A percentile compares a stretch with the other conserved stretches of the same genome.
These are phyloP conservation scores for Metallyticus violacea DNA, from an alignment of 2,888 invertebrate genomes.

Conservation along the genomic window DNA sequence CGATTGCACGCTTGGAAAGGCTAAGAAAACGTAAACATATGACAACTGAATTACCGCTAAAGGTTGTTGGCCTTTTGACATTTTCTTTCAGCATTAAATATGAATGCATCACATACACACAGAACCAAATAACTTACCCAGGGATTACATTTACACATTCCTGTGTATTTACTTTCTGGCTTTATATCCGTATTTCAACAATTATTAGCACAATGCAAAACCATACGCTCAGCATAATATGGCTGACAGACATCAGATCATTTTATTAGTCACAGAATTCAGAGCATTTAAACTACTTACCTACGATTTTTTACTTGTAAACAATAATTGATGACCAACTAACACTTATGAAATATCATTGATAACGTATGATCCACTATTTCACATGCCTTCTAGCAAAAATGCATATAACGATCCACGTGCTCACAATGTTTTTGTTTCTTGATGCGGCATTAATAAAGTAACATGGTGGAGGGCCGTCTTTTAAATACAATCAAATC, in stretches of 20 bases:
- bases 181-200: background rate
- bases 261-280: background rate
- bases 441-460: background rate
- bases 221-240: background rate
- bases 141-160: background rate
- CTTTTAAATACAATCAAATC: background rate
- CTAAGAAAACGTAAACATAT: too few species aligned
- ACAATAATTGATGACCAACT: too few species aligned
- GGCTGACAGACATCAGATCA: background rate
- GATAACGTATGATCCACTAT: background rate
- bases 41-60: background rate
- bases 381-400: background rate
- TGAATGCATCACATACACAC: too few species aligned
- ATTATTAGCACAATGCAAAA: background rate
- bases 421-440: background rate
- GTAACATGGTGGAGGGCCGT: background rate
- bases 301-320: background rate
- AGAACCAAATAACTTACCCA: background rate
- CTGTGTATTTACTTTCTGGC: too few species aligned
- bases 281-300: background rate
- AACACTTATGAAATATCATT: background rate
- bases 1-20: too few species aligned
- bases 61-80: background rate
- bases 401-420: background rate
- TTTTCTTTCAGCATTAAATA: background rate